Evolutionary conservation across 1,140 invertebrate species (phyloP), one percentile per base, ranked within the genome.

Genomic region (Drosophila nigrodunni): DNA sequence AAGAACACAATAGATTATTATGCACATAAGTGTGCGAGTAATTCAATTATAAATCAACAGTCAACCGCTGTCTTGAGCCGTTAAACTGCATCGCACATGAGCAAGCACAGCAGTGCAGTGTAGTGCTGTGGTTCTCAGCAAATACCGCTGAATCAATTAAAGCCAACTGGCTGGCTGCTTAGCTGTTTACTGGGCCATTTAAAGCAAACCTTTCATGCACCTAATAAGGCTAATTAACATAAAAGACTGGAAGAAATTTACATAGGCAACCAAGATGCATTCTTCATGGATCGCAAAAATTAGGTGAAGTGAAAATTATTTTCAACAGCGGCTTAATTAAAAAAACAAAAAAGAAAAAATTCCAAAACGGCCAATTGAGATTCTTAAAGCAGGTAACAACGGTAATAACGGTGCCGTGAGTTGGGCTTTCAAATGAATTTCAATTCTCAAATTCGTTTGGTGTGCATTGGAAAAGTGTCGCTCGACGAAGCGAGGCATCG

Each of bases 121-220:
- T 13, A 35, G 4, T 61, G 37, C 18, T 25, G 37, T 41, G 74
- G 30, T 41, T 49, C 75, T 62, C 72, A 72, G 50, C 69, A 72
- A 64, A 61, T 41, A 41, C 65, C 69, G 72, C 67, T 47, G 77
- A 85, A 85, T 85, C 69, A 83, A 85, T 85, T 83, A 85, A 80
- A 85, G 74, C 80, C 62, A 77, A 83, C 81, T 80, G 72, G 39
- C 54, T 67, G 52, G 49, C 76, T 80, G 73, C 72, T 85, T 83
- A 69, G 66, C 81, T 85, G 74, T 80, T 83, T 83, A 83, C 81
- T 80, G 68, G 77, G 69, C 77, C 81, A 85, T 74, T 83, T 82
- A 76, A 58, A 74, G 54, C 60, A 80, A 79, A 85, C 78, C 77
- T 83, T 83, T 77, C 81, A 83, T 85, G 81, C 81, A 71, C 68